phyloP scores from a whole-genome alignment of 2,888 invertebrate species.

The Boloria euphrosyne region DNA sequence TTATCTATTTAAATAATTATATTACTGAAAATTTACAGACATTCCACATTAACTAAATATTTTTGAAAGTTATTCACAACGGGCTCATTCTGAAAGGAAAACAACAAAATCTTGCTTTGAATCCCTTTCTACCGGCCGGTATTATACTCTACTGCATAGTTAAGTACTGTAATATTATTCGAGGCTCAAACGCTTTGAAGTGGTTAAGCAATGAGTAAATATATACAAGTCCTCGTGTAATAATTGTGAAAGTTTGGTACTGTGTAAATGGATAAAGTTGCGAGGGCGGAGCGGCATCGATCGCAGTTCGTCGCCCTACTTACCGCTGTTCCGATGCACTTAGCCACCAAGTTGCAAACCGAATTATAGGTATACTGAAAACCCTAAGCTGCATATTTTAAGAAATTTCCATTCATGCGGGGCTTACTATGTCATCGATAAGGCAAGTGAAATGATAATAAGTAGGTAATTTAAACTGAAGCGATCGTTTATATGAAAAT shows the following conservation, averaged over 20 bases:
- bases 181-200: slow-evolving; percentile 13
- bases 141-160: background rate
- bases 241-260: slow-evolving; percentile 75
- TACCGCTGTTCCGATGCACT: slow-evolving; percentile 75
- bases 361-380: slow-evolving; percentile 49
- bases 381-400: slow-evolving; percentile 30
- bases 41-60: slow-evolving; percentile 53
- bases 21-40: slow-evolving; percentile 46
- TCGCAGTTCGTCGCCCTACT: slow-evolving; percentile 82
- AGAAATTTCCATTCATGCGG: slow-evolving; percentile 14
- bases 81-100: slow-evolving; percentile 4
- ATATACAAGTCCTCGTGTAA: slow-evolving; percentile 56
- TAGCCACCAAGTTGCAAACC: slow-evolving; percentile 63
- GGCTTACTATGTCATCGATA: background rate
- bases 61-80: slow-evolving; percentile 48
- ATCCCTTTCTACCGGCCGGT: background rate
- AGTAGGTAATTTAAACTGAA: background rate
- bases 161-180: slow-evolving; percentile 17
- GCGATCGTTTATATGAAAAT: background rate
- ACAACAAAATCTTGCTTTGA: slow-evolving; percentile 1
- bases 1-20: slow-evolving; percentile 47
- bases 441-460: background rate
- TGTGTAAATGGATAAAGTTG: slow-evolving; percentile 79
- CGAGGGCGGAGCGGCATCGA: slow-evolving; percentile 76
- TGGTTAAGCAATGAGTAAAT: slow-evolving; percentile 37